A percentile compares a stretch with the other conserved stretches of the same genome.
Conservation (phyloP, 2,797 vertebrate genomes). For the Aplochiton taeniatus region DNA sequence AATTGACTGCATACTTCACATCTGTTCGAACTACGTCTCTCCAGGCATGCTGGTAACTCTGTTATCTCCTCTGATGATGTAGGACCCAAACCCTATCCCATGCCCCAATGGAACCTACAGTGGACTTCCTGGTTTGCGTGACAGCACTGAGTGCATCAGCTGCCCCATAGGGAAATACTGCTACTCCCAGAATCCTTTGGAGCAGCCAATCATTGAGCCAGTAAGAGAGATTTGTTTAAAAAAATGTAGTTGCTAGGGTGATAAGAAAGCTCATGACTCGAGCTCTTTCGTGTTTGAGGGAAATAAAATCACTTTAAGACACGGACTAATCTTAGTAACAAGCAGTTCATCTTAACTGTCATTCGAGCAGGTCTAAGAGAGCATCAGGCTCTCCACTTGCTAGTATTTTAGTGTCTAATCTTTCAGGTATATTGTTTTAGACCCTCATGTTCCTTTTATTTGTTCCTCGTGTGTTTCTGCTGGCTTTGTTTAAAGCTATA, state of each 20-base stretch:
- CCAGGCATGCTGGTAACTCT: not conserved
- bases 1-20: no score
- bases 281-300: not conserved
- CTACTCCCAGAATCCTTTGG: slow-evolving; percentile 71
- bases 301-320: not conserved
- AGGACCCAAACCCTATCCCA: slow-evolving; percentile 80
- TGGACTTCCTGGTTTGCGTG: slow-evolving; percentile 75
- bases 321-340: not conserved
- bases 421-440: slow-evolving; percentile 1
- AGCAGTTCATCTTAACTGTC: no score
- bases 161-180: slow-evolving; percentile 85
- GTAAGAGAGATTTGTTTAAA: slow-evolving; percentile 61
- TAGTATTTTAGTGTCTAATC: slow-evolving; percentile 21
- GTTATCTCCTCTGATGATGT: not conserved
- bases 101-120: slow-evolving; percentile 88
- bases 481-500: no score
- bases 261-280: no score
- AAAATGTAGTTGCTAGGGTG: not conserved
- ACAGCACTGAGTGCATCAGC: slow-evolving; percentile 72
- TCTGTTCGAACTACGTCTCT: no score
- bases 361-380: no score
- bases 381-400: no score
- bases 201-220: slow-evolving; percentile 78
- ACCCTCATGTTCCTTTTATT: no score
- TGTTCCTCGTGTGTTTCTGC: no score